phyloP scores from a whole-genome alignment of 1,140 invertebrate genomes.

The Popillia japonica region DNA sequence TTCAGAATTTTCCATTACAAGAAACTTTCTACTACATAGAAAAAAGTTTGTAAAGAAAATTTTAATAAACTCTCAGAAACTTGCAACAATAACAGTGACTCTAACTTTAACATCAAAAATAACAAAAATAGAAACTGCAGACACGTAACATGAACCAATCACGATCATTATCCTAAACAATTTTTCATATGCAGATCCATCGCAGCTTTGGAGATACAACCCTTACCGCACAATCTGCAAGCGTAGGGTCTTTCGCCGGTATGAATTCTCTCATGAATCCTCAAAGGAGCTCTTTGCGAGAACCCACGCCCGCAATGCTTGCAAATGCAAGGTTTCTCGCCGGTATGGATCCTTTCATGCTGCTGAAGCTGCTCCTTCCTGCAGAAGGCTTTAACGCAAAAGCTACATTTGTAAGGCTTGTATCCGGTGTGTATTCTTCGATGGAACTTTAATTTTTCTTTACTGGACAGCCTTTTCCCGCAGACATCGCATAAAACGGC shows the following conservation, averaged over 20 bases:
- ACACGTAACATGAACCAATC: too few relatives aligned
- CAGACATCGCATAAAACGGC: slow-evolving; percentile 72
- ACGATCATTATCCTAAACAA: slow-evolving; percentile 59
- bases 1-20: too few relatives aligned
- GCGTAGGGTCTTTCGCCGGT: slow-evolving; percentile 80
- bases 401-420: slow-evolving; percentile 75
- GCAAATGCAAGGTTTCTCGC: slow-evolving; percentile 73
- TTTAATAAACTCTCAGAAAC: too few relatives aligned
- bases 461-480: slow-evolving; percentile 79
- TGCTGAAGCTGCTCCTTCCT: slow-evolving; percentile 70
- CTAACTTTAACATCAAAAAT: too few relatives aligned
- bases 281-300: slow-evolving; percentile 74
- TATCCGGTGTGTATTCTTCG: slow-evolving; percentile 76
- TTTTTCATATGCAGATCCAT: slow-evolving; percentile 69
- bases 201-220: slow-evolving; percentile 70
- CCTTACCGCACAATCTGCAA: slow-evolving; percentile 73
- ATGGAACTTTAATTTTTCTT: slow-evolving; percentile 76
- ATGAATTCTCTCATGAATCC: slow-evolving; percentile 67
- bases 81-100: too few relatives aligned
- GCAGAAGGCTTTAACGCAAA: slow-evolving; percentile 72
- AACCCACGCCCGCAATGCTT: slow-evolving; percentile 78
- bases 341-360: slow-evolving; percentile 71
- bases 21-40: too few relatives aligned
- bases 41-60: too few relatives aligned
- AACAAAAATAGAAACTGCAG: too few relatives aligned